phyloP scores from a whole-genome alignment of 2,888 invertebrate species.

The Lithophane semibrunnea region DNA sequence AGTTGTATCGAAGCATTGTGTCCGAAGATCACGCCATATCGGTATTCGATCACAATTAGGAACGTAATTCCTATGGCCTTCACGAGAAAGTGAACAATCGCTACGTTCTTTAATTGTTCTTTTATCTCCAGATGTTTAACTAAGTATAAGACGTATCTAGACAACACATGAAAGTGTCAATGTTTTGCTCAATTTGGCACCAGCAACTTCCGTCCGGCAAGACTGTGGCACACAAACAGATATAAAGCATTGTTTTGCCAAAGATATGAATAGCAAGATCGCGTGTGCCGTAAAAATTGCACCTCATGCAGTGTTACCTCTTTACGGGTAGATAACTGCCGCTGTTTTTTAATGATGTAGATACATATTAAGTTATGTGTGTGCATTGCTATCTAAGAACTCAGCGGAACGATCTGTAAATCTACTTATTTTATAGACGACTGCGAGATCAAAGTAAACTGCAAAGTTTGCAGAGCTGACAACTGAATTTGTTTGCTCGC shows the following conservation, averaged over 20 bases:
- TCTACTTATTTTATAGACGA: conserved; percentile 28
- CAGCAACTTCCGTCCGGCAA: conserved; percentile 20
- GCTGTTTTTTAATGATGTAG: conserved; percentile 10
- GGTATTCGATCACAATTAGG: conserved; percentile 36
- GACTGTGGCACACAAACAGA: conserved; percentile 15
- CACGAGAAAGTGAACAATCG: conserved; percentile 22
- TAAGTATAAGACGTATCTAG: conserved; percentile 11
- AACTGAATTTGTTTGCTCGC: conserved; percentile 35
- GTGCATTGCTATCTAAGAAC: conserved; percentile 1
- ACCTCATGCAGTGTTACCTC: not conserved
- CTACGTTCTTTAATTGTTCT: conserved; percentile 11
- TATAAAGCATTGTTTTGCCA: conserved; percentile 5
- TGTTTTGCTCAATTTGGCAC: conserved; percentile 22
- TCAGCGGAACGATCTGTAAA: conserved; percentile 9
- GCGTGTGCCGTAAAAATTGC: conserved; percentile 2
- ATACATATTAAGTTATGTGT: conserved; percentile 12
- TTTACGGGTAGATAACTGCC: conserved; percentile 9
- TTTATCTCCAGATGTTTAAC: conserved; percentile 19
- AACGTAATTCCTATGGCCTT: conserved; percentile 12
- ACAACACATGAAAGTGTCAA: conserved; percentile 15
- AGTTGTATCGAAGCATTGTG: conserved; percentile 19
- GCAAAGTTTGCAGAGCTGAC: conserved; percentile 29
- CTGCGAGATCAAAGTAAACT: conserved; percentile 33
- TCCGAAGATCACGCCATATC: conserved; percentile 6
- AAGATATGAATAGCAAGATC: conserved; percentile 29